Base-by-base conservation (phyloP, 2,888 invertebrate genomes). In the Drosophila antonietae region DNA sequence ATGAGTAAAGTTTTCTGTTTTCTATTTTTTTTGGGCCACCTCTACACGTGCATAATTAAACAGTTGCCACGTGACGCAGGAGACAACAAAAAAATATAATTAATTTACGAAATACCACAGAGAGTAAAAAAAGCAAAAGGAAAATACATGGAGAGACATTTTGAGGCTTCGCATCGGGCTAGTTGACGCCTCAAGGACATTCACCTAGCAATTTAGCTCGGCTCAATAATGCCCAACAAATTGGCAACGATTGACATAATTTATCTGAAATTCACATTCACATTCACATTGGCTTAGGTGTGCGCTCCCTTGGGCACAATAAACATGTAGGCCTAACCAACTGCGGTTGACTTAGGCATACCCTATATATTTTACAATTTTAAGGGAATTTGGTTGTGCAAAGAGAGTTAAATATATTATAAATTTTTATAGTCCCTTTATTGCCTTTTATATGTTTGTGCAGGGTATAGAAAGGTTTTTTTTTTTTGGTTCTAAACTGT, bases 161-260 rank as follows among this genome's bases (percentile, higher is more conserved):
- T 69, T 46, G 65, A 55, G 75, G 80, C 43, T 49, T 58, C 9
- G 47, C 41, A 53, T 41, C 15, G 46, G 37, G 18, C 23, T 71
- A 53, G 44, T 37, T 53, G 33, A 49, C 55, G 44, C 43, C 60
- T 47, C 64, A 61, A 56, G 58, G 39, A 66, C 62, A 64, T 61
- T 49, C 46, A 61, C 65, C 73, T 65, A 59, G 37, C 69, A 60
- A 66, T 61, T 75, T 62, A 74, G 75, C 61, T 62, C 63, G 65
- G 70, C 75, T 75, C 76, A 73, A 77, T 51, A 83, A 83, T 79
- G 73, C 84, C 47, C 67, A 71, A 56, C 76, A 83, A 86, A 81
- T 86, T 81, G 87, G 73, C 78, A 77, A 52, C 80, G 75, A 86
- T 84, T 86, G 83, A 79, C 83, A 83, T 83, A 83, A 86, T 78